Base-by-base conservation (phyloP, 1,140 invertebrate species). In the Metaphire vulgaris region DNA sequence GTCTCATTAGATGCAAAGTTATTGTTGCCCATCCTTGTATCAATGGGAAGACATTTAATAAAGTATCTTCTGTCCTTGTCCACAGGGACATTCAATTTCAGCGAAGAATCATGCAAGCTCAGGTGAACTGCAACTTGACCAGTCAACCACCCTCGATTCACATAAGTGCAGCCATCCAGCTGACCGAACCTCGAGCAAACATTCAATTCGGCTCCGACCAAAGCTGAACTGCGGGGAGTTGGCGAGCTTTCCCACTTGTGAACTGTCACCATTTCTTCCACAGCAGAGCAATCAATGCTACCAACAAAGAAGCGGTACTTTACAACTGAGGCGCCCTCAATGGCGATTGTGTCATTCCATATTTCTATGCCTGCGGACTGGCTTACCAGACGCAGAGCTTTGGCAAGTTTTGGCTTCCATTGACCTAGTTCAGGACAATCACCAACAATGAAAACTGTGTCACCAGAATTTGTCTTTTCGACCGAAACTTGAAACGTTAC, bases 361-460 rank as follows among this genome's bases (percentile, higher is more conserved):
- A 21, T 21, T 56, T 73, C 34, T 2, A 32, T 34, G 56, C 56
- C 33, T 26, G 28, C n/a, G 12, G 34, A 21, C 16, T 64, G 30
- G 28, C 16, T 16, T 30, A 34, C 72, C 33, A 34, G 33, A 21
- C 28, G 26, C 32, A 73, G 28, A 31, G 32, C 16, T n/a, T 34
- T 28, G 16, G 72, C 72, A 33, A 29, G 2, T 73, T 73, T 34
- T 29, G 41, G 41, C 28, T 56, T 64, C 72, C 72, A 73, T 26
- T 64, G 33, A 26, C 72, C 72, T 26, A 73, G 30, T 30, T 73
- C 33, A 2, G 33, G 33, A 29, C 33, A 56, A 34, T 73, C 28
- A 21, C 72, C 72, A 14, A 41, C 28, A 14, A 73, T 33, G 28
- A 41, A 73, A 0, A 34, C 26, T 16, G 34, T 41, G 15, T 28